Evolutionary conservation across 1,140 invertebrate species (phyloP), one percentile per base, ranked within the genome.

Genomic region (Medauroidea extradentata): DNA sequence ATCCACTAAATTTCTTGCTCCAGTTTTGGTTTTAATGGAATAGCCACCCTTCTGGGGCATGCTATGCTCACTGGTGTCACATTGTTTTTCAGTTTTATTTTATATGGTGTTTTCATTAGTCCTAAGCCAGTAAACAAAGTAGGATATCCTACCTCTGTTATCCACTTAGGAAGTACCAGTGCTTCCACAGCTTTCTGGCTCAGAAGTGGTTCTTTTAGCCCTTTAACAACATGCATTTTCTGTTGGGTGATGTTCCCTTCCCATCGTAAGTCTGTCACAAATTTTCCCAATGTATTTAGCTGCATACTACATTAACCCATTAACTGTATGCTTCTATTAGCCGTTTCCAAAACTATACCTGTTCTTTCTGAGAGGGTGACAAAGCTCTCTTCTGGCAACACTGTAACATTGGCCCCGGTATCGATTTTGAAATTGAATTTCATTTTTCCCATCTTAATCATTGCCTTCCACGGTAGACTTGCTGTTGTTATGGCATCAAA

Each of bases 21-120:
- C 29, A 67, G 49, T 52, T 69, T 60, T 5, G 58, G 55, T 21
- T 63, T 38, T 16, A 72, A 58, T 14, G 71, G 63, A n/a, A 73
- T 63, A 16, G 71, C 66, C 49, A 70, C 62, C 49, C 59, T 59
- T 57, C 71, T 42, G n/a, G 66, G 68, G 18, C 63, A 50, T 8
- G 59, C 54, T 19, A 64, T 27, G n/a, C 60, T 46, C 51, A 25
- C 27, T 25, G 52, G 52, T 38, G 14, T 53, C 9, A 38, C 16
- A 39, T 53, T 23, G 8, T 34, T 18, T 53, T 14, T 41, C 21
- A 53, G 29, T n/a, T n/a, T 14, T 34, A 53, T 53, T 39, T 8
- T 39, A 41, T 44, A 53, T 53, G 14, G 13, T 14, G 14, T n/a
- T 39, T 53, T 53, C 21, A 53, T 53, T 23, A 3, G 14, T 16